Base-by-base conservation (phyloP, 2,888 invertebrate species). In the Scaptomyza caliginosa region DNA sequence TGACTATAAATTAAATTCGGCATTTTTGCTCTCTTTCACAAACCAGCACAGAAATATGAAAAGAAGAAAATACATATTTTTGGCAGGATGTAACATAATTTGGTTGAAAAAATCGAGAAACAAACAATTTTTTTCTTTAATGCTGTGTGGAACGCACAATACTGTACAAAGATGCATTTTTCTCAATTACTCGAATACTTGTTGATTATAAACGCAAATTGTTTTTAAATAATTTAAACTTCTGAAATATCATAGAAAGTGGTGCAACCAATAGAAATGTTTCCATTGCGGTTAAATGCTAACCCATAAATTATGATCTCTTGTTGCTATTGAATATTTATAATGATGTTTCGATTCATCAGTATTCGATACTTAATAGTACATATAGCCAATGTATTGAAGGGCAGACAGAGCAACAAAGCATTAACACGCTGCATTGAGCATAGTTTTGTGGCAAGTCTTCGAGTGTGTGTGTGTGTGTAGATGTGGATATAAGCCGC, bases 361-460 rank as follows among this genome's bases (percentile, higher is more conserved):
- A 10, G 2, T 49, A 43, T 19, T 8, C 5, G 13, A 19, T 38
- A 32, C 32, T 19, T 30, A 38, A 40, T 50, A 64, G 63, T 28
- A 21, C 24, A 63, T 36, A 19, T 40, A 6, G 6, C 13, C 32
- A 16, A 8, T n/a, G 30, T 39, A 1, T 13, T 26, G 6, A 42
- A 64, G 50, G 11, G 36, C 38, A 54, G 8, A 17, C 11, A 17
- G 40, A 54, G 26, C 50, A 75, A 66, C 63, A 85, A 72, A 62
- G 70, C 54, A 42, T 65, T 77, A 48, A 51, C 48, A 52, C 56
- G 67, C 64, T 60, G 55, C 70, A 67, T 45, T 70, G 59, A 50
- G 16, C 75, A 63, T 57, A 59, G 39, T 71, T 71, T 67, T 8
- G 8, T n/a, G n/a, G n/a, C n/a, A 16, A 8, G 63, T 58, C 55